Base-by-base conservation (phyloP, 2,888 invertebrate species). In the Meteorus colon region DNA sequence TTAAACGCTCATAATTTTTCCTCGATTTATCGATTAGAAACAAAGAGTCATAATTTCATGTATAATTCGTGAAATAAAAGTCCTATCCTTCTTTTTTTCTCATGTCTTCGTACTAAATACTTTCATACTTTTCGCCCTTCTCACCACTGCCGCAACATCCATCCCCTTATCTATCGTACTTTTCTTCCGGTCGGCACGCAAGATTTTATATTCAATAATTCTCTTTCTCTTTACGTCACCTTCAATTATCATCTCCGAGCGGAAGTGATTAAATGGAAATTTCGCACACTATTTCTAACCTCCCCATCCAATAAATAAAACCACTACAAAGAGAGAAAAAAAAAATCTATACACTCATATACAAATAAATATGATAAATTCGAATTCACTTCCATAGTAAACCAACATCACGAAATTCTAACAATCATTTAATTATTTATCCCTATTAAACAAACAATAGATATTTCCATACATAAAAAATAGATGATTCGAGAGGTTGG, bases 201-300 rank as follows among this genome's bases (percentile, higher is more conserved):
- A 83, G 80, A 83, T 83, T 83, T 83, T 80, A 79, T 82, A 84
- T 84, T 82, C 84, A 82, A 84, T 83, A 83, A 84, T 55, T 55
- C 55, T 55, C 19, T 6, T 24, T 55, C 55, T 55, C 19, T 4
- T 55, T 55, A 55, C 55, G 55, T 55, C 55, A 55, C 19, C 6
- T 19, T 55, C 55, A 55, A 55, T 81, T 84, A 65, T 65, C 65
- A 65, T 65, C 65, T 65, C 41, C 41, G 19, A 19, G 34, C 65
- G 65, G 65, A 65, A 65, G 37, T 41, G 65, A 65, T 65, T 65
- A 65, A 65, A 65, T 65, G 65, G 65, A 65, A 65, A 65, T 65
- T 65, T 34, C 6, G 16, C 19, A 65, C 34, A 65, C 37, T n/a
- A 65, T n/a, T 34, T 37, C 37, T 37, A 34, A 34, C 65, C 37